Evolutionary conservation across 2,888 invertebrate species (phyloP), one percentile per base, ranked within the genome.

Genomic region (Halocaridina rubra): DNA sequence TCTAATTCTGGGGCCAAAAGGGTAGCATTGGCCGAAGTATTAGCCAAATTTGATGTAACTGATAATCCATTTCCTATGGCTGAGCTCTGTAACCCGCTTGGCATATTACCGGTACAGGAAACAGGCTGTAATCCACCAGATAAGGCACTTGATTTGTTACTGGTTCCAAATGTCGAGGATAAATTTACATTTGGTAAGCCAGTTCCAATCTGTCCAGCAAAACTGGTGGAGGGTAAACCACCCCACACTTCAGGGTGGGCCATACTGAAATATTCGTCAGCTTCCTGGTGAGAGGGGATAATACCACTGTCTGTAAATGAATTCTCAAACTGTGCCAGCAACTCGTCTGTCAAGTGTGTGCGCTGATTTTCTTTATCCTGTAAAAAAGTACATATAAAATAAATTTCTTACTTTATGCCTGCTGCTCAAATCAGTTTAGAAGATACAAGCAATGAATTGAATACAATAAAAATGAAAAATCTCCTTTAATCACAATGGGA

Each of bases 181-280:
- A n/a, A n/a, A n/a, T n/a, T n/a, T n/a, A n/a, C n/a, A n/a, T n/a
- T n/a, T n/a, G n/a, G n/a, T n/a, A n/a, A n/a, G n/a, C n/a, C n/a
- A n/a, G n/a, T n/a, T n/a, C n/a, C n/a, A n/a, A n/a, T n/a, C n/a
- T n/a, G n/a, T n/a, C n/a, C n/a, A n/a, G n/a, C n/a, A n/a, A n/a
- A n/a, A n/a, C n/a, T n/a, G n/a, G n/a, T n/a, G n/a, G n/a, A n/a
- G 2, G 72, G 80, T 4, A 78, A n/a, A n/a, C 86, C 81, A 8
- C 86, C 86, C 86, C 86, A 86, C 3, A 86, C 86, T 33, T 86
- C 86, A 19, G 86, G 86, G 22, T 86, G 86, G 22, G 81, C 86
- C 64, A 81, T 77, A 57, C 81, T 81, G 67, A 86, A 80, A 39
- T 81, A 79, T 13, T 86, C 86, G 24, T 81, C 81, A 10, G 81